phyloP scores from a whole-genome alignment of 2,113 vertebrate genomes.

The Paradoxurus hermaphroditus region DNA sequence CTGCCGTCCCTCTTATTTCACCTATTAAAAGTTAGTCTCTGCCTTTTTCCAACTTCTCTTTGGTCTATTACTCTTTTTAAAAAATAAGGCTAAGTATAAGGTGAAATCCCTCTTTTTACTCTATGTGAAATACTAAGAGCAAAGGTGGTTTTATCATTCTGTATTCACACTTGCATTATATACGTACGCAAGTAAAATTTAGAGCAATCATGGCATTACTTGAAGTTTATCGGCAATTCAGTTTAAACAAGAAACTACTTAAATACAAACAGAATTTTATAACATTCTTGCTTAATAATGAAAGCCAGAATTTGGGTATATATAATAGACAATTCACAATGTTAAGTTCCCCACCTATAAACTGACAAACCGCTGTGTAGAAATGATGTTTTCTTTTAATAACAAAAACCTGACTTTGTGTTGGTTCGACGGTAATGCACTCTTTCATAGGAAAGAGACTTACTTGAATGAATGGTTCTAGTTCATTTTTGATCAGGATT shows the following conservation, averaged over 20 bases:
- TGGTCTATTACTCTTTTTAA: not conserved
- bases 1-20: not conserved
- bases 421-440: not conserved
- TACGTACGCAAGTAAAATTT: not conserved
- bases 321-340: not conserved
- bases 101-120: not conserved
- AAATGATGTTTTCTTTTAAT: conserved; percentile 7
- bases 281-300: not conserved
- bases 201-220: not conserved
- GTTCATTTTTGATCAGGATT: not conserved
- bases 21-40: not conserved
- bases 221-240: not conserved
- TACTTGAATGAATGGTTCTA: not conserved
- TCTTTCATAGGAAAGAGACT: not conserved
- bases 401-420: not conserved
- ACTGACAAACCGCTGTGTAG: not conserved
- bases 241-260: conserved; percentile 19
- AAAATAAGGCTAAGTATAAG: not conserved
- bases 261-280: conserved; percentile 9
- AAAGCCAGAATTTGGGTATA: not conserved
- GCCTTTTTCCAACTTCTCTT: conserved; percentile 16
- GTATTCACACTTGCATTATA: not conserved
- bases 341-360: not conserved
- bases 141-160: not conserved
- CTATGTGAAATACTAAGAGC: not conserved